Evolutionary conservation across 2,797 vertebrate genomes (phyloP).

Genomic region (Neosilurus hyrtlii): DNA sequence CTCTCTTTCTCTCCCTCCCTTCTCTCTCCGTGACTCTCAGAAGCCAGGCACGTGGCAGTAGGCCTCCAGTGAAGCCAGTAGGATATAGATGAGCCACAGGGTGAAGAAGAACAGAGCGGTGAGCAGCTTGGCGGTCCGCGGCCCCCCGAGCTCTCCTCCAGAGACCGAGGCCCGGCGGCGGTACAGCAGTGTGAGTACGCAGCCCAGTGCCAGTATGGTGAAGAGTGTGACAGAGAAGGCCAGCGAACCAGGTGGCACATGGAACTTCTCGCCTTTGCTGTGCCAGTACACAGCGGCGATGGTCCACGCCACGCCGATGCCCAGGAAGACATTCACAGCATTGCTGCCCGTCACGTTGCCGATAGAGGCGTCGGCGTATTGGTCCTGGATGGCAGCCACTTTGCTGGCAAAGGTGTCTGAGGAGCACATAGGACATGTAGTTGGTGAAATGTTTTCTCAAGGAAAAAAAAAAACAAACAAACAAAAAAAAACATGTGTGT

Average conservation of each 20-base stretch:
- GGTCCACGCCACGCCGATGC: constrained; percentile 87
- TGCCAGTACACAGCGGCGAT: constrained; percentile 81
- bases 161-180: constrained; percentile 74
- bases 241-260: constrained; percentile 77
- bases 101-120: constrained; percentile 75
- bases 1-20: constrained; percentile 26
- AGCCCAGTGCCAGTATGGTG: constrained; percentile 77
- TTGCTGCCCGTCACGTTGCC: constrained; percentile 87
- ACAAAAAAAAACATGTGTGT: no score
- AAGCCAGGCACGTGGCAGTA: constrained; percentile 82
- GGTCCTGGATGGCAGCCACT: constrained; percentile 85
- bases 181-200: constrained; percentile 74
- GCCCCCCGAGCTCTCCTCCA: constrained; percentile 80
- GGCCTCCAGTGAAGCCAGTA: constrained; percentile 80
- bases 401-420: constrained; percentile 87
- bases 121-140: constrained; percentile 77
- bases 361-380: constrained; percentile 83
- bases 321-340: constrained; percentile 84
- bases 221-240: constrained; percentile 86
- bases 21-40: constrained; percentile 60
- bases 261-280: constrained; percentile 71
- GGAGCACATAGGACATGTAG: neutral
- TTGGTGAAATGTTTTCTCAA: constrained; percentile 2
- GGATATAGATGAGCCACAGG: constrained; percentile 82
- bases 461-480: no score